Percentiles rank a stretch among this genome's conserved stretches.
Conservation (phyloP, 2,888 invertebrate genomes). For the Drosophila picticornis region DNA sequence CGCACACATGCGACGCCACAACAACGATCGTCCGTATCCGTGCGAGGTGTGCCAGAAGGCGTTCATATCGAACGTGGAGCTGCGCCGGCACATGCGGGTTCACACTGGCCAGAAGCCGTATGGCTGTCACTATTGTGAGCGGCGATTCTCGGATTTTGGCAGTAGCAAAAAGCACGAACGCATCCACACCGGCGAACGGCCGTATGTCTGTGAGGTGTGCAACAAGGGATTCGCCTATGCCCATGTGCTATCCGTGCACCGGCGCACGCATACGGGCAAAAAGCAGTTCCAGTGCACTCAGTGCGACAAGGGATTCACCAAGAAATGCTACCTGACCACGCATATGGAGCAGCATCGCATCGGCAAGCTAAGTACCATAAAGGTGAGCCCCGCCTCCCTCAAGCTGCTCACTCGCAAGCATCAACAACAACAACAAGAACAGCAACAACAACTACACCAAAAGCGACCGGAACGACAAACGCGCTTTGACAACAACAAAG, state of each 20-base stretch:
- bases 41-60: slow-evolving; percentile 84
- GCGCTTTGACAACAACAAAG: slow-evolving; percentile 7
- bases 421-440: slow-evolving; percentile 6
- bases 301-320: slow-evolving; percentile 84
- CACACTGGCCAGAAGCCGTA: slow-evolving; percentile 85
- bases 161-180: slow-evolving; percentile 85
- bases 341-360: slow-evolving; percentile 80
- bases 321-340: slow-evolving; percentile 81
- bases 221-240: slow-evolving; percentile 84
- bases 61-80: slow-evolving; percentile 84
- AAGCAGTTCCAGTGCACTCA: slow-evolving; percentile 83
- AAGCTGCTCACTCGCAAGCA: slow-evolving; percentile 32
- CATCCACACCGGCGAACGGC: slow-evolving; percentile 84
- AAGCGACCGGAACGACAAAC: slow-evolving; percentile 14
- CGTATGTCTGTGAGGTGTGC: slow-evolving; percentile 83
- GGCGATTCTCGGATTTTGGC: slow-evolving; percentile 85
- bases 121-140: slow-evolving; percentile 83
- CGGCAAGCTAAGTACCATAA: neutral
- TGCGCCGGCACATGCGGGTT: slow-evolving; percentile 85
- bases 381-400: neutral
- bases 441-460: slow-evolving; percentile 13
- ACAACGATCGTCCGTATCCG: slow-evolving; percentile 82
- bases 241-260: slow-evolving; percentile 83
- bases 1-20: slow-evolving; percentile 84
- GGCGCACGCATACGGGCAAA: slow-evolving; percentile 84